These are phyloP conservation scores for Paedocypris sp. DNA, from an alignment of 2,113 vertebrate species.

Conservation along the genomic window DNA sequence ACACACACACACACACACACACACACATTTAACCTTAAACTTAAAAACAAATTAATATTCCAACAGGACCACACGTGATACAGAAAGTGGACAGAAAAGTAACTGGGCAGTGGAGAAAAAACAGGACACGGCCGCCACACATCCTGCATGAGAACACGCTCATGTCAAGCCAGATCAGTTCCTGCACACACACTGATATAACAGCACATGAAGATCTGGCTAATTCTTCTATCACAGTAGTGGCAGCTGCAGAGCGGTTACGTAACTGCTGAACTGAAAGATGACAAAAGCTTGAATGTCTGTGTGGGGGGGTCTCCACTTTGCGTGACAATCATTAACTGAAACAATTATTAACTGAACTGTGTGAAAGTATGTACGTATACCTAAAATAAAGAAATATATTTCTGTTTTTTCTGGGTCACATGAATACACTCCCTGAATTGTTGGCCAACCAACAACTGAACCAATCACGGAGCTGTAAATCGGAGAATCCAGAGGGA, in stretches of 20 bases:
- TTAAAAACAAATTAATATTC: too few relatives aligned
- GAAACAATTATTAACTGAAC: neutral
- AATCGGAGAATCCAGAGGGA: too few relatives aligned
- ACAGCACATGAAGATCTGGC: conserved; percentile 13
- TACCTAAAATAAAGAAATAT: too few relatives aligned
- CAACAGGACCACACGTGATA: too few relatives aligned
- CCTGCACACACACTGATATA: conserved; percentile 8
- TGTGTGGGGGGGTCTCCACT: too few relatives aligned
- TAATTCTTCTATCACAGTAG: conserved; percentile 22
- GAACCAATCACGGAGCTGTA: too few relatives aligned
- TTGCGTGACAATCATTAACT: neutral
- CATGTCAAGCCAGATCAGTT: conserved; percentile 29
- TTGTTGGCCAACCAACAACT: too few relatives aligned
- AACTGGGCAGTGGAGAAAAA: neutral
- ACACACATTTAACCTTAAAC: too few relatives aligned
- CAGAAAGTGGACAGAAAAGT: conserved; percentile 5
- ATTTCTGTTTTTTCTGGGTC: too few relatives aligned
- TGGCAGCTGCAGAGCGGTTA: conserved; percentile 17
- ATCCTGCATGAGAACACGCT: conserved; percentile 21
- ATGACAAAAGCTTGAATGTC: neutral
- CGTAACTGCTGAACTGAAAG: neutral
- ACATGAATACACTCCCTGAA: too few relatives aligned
- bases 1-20: too few relatives aligned
- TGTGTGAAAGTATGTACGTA: too few relatives aligned
- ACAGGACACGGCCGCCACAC: neutral